phyloP scores from a whole-genome alignment of 2,113 vertebrate genomes.

The Embiotoca jacksoni region DNA sequence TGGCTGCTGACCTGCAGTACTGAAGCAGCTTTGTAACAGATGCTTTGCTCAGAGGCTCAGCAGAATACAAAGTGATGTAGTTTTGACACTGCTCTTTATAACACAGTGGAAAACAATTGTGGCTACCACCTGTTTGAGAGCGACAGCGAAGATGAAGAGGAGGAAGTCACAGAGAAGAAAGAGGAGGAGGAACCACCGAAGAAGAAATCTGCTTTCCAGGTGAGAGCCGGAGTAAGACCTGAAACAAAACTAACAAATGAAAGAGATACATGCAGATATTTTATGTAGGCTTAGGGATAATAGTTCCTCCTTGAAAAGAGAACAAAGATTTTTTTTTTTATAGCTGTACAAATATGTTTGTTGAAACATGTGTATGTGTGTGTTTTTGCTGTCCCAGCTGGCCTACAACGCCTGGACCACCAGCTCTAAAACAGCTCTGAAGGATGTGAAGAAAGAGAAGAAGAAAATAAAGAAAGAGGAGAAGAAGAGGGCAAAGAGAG shows the following conservation, averaged over 20 bases:
- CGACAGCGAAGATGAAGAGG: conserved; percentile 82
- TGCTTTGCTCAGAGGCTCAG: too few relatives aligned
- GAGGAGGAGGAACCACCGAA: conserved; percentile 66
- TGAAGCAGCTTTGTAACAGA: too few relatives aligned
- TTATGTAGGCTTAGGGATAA: too few relatives aligned
- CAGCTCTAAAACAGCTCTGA: conserved; percentile 80
- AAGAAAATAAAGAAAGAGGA: conserved; percentile 68
- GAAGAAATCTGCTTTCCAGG: conserved; percentile 86
- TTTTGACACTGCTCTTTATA: conserved; percentile 29
- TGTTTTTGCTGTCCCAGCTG: conserved; percentile 69
- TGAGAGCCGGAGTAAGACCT: conserved; percentile 24
- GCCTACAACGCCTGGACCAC: conserved; percentile 85
- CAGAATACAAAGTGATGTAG: background rate
- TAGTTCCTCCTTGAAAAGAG: background rate
- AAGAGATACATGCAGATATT: too few relatives aligned
- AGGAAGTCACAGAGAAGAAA: conserved; percentile 66
- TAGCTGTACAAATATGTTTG: background rate
- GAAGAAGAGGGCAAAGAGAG: conserved; percentile 59
- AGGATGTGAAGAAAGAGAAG: conserved; percentile 80
- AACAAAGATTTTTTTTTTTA: background rate
- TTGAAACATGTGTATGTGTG: background rate
- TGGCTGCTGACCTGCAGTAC: too few relatives aligned
- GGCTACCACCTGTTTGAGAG: conserved; percentile 82
- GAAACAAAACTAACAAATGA: background rate
- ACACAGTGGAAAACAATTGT: conserved; percentile 76